These are phyloP conservation scores for Drosophila colorata DNA, from an alignment of 2,888 invertebrate species.

Conservation along the genomic window DNA sequence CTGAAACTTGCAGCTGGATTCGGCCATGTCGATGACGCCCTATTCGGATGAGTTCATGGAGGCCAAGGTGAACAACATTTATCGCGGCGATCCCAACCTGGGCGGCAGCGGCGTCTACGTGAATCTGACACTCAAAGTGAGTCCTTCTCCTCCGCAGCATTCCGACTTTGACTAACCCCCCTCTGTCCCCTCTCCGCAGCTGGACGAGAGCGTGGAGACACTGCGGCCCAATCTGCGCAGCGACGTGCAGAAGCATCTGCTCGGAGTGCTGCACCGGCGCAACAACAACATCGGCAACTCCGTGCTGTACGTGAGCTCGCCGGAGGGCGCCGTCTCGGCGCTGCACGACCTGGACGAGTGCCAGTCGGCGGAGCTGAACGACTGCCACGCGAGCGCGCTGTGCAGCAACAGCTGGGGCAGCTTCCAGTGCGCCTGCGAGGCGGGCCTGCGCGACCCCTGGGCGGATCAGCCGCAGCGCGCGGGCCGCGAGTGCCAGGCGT, in stretches of 20 bases:
- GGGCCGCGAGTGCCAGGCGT: slow-evolving; percentile 92
- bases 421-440: slow-evolving; percentile 89
- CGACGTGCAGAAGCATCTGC: slow-evolving; percentile 93
- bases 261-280: slow-evolving; percentile 92
- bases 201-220: slow-evolving; percentile 92
- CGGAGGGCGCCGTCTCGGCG: slow-evolving; percentile 91
- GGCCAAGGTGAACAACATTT: slow-evolving; percentile 92
- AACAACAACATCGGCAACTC: slow-evolving; percentile 96
- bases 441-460: slow-evolving; percentile 91
- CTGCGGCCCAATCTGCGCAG: slow-evolving; percentile 89
- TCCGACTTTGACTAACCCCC: background rate
- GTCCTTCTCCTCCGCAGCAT: no score
- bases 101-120: slow-evolving; percentile 92
- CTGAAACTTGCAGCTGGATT: slow-evolving; percentile 89
- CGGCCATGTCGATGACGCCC: slow-evolving; percentile 96
- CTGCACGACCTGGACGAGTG: slow-evolving; percentile 95
- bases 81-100: slow-evolving; percentile 89
- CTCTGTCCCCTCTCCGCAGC: slow-evolving; percentile 80
- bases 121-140: slow-evolving; percentile 91
- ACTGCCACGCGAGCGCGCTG: slow-evolving; percentile 91
- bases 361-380: slow-evolving; percentile 91
- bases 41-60: slow-evolving; percentile 95
- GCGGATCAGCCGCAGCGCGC: slow-evolving; percentile 88
- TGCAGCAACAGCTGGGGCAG: slow-evolving; percentile 95
- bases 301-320: slow-evolving; percentile 93